Base-by-base conservation (phyloP, 2,888 invertebrate species). In the Leucoptera coffeella region DNA sequence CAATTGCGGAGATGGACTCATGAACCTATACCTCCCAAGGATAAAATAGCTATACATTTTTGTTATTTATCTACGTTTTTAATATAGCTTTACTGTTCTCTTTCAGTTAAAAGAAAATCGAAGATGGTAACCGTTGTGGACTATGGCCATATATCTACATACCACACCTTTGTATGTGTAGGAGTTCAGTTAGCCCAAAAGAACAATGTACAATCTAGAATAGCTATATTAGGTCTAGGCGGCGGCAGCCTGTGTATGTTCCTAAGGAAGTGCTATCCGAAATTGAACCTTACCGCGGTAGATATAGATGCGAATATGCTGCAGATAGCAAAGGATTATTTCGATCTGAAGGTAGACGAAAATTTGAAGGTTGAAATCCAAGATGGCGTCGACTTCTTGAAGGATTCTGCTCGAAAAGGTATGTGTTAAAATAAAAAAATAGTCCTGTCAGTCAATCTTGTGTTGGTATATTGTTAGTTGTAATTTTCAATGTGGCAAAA, bases 161-260 rank as follows among this genome's bases (percentile, higher is more conserved):
- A 95, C 71, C 93, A 94, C 52, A 58, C 81, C 15, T 85, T 81
- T 43, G 92, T 95, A 86, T 79, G 82, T 17, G 75, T 85, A 24
- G 86, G 85, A 1, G 74, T 83, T 2, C 75, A 76, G 34, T 52
- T 81, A 32, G 62, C 71, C 4, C 39, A 41, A 20, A 12, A 9
- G n/a, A 12, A 55, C 28, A 40, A 49, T 32, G n/a, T n/a, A n/a
- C n/a, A n/a, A n/a, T n/a, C n/a, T n/a, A 17, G 9, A 17, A 17
- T 77, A 24, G 67, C 79, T 8, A 74, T 96, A 15, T 65, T 96
- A 28, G 97, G 97, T 2, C 73, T 97, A 3, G 97, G 97, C 2
- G 97, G 96, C 2, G 97, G 96, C 14, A 81, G 87, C 3, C 71
- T 97, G 3, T 85, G 90, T 39, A 85, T 85, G 47, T 95, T 89